Base-by-base conservation (phyloP, 2,888 invertebrate genomes). In the Heteromurus nitidus region DNA sequence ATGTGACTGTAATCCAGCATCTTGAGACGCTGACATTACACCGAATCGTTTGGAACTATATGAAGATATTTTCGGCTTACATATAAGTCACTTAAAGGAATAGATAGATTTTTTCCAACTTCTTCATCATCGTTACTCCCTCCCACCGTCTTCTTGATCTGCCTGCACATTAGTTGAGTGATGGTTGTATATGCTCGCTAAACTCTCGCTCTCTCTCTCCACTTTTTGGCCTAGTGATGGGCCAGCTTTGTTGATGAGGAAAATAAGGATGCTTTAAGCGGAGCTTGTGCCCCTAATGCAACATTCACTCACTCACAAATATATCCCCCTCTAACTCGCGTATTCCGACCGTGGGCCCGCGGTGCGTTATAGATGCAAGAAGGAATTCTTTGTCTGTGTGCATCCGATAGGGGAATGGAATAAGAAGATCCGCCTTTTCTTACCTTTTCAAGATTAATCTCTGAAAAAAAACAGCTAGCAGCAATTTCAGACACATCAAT, bases 371-470 rank as follows among this genome's bases (percentile, higher is more conserved):
- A 65, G 28, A 65, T 55, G 65, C 55, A 65, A 36, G n/a, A 47
- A n/a, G 9, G 20, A 24, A 75, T n/a, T 30, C 50, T 80, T 69
- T 64, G 67, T 53, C 47, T 18, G 53, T 62, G 60, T 72, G 50
- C 16, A 69, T 53, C 68, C 42, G 44, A 62, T 68, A 60, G 30
- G 42, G 68, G 80, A 74, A 68, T 68, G 55, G 31, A 80, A 73
- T 73, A 65, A 47, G 28, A 67, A 74, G 80, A 80, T 80, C 75
- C 81, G 55, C 70, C 70, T 75, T 81, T 75, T 81, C 75, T 70
- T 81, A 81, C 81, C 81, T 81, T 75, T 68, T 65, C 69, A 80
- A 74, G 81, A 81, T 81, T 81, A 81, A 81, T 81, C 81, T 81
- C 42, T 28, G 74, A 80, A 70, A 75, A 80, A 75, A 81, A 69